Percentiles rank a stretch among this genome's conserved stretches.
These are phyloP conservation scores for Gopherus evgoodei DNA, from an alignment of 2,113 vertebrate species.

Conservation along the genomic window DNA sequence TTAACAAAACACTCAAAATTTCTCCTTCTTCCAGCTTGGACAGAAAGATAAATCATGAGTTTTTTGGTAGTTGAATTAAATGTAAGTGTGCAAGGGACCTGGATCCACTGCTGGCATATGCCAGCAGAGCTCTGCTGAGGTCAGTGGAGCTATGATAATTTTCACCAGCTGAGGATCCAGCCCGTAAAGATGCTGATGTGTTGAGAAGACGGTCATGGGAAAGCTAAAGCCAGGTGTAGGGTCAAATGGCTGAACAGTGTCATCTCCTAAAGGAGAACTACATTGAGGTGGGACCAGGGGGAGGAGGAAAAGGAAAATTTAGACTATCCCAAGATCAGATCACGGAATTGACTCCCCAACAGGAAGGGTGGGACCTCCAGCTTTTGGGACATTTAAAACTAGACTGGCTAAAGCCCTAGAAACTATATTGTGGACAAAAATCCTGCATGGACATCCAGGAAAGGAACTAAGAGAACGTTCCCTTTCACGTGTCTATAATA, in stretches of 20 bases:
- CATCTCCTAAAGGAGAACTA: neutral
- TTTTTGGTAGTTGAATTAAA: neutral
- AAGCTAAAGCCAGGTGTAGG: neutral
- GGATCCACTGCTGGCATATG: neutral
- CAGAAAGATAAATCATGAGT: neutral
- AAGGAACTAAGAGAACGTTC: neutral
- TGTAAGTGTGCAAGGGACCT: neutral
- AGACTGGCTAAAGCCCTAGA: neutral
- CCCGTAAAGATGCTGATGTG: neutral
- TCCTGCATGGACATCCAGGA: neutral
- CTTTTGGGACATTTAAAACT: no score
- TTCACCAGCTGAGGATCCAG: neutral
- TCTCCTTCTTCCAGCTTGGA: neutral
- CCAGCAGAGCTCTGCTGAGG: neutral
- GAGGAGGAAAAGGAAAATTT: neutral
- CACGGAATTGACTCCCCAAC: neutral
- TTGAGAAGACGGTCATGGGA: neutral
- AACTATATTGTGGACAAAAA: neutral
- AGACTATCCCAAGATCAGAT: neutral
- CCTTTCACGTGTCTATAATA: neutral
- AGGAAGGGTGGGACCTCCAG: neutral
- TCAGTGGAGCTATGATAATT: neutral
- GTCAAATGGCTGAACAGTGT: neutral
- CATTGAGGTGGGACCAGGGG: neutral
- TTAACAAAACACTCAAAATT: conserved; percentile 11